A percentile compares a stretch with the other conserved stretches of the same genome.
Evolutionary conservation across 1,140 invertebrate genomes (phyloP).

Genomic region (Drosophila insularis): DNA sequence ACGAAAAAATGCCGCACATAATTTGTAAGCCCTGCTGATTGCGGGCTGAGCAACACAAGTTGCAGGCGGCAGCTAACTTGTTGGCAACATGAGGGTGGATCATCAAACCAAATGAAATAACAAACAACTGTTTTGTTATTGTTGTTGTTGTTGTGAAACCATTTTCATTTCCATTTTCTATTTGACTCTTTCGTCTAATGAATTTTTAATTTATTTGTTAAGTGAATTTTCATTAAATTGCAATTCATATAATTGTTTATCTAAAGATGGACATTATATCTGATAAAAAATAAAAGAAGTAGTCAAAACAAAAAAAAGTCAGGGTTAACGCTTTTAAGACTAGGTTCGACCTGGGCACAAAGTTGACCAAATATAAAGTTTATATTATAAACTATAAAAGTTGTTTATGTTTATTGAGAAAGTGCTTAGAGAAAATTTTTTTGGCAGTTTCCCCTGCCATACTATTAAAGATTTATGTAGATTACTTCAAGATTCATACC

Average conservation of each 20-base stretch:
- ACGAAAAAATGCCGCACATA: conserved; percentile 60
- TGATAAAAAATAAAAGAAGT: too few species aligned
- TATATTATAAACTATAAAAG: too few species aligned
- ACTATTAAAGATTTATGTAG: too few species aligned
- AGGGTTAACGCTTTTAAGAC: too few species aligned
- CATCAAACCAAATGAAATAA: neutral
- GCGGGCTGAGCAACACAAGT: conserved; percentile 28
- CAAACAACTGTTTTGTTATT: conserved; percentile 2
- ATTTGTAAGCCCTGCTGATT: conserved; percentile 58
- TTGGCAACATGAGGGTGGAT: conserved; percentile 27
- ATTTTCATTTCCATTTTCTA: conserved; percentile 7
- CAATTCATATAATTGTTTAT: neutral
- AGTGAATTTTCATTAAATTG: conserved; percentile 8
- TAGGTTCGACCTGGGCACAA: too few species aligned
- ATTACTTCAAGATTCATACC: too few species aligned
- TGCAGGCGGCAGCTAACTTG: conserved; percentile 37
- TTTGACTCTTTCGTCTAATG: conserved; percentile 3
- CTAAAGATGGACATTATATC: neutral
- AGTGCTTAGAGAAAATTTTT: too few species aligned
- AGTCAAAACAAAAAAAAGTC: too few species aligned
- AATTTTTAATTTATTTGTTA: conserved; percentile 7
- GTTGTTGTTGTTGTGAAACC: conserved; percentile 5
- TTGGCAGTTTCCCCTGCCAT: too few species aligned
- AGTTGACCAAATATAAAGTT: too few species aligned
- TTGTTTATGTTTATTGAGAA: too few species aligned